phyloP scores from a whole-genome alignment of 2,113 vertebrate genomes.

The Rynchops niger region DNA sequence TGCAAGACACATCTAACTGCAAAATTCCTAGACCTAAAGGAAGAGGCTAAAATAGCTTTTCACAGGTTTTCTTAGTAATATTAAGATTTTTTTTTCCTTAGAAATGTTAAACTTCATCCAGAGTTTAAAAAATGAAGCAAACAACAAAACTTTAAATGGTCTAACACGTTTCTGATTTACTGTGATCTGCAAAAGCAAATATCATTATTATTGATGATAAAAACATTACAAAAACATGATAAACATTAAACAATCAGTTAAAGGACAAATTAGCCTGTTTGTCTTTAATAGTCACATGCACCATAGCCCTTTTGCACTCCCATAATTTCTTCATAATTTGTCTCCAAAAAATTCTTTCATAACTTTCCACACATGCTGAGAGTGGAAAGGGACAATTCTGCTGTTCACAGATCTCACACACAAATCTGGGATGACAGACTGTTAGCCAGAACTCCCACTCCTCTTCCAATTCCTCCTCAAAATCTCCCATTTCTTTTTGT shows the following conservation, averaged over 20 bases:
- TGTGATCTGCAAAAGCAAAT: not conserved
- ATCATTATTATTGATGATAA: not conserved
- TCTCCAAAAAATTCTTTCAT: not conserved
- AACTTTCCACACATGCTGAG: not conserved
- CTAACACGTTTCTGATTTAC: not conserved
- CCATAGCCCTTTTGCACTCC: not conserved
- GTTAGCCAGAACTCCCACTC: not conserved
- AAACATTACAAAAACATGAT: not conserved
- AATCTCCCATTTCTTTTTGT: not conserved
- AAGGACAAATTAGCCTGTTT: not conserved
- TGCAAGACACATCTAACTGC: not conserved
- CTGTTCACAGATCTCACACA: not conserved
- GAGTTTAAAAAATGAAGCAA: not conserved
- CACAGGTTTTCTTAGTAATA: not conserved
- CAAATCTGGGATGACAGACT: not conserved
- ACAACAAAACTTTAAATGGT: not conserved
- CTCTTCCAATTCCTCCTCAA: not conserved
- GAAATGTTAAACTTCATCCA: not conserved
- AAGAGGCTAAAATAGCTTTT: not conserved
- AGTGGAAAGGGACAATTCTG: not conserved
- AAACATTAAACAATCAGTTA: not conserved
- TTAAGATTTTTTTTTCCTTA: not conserved
- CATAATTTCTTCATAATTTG: not conserved
- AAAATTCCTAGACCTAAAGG: not conserved
- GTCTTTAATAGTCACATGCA: not conserved